phyloP scores from a whole-genome alignment of 2,888 invertebrate species.

The Alentia gelatinosa region DNA sequence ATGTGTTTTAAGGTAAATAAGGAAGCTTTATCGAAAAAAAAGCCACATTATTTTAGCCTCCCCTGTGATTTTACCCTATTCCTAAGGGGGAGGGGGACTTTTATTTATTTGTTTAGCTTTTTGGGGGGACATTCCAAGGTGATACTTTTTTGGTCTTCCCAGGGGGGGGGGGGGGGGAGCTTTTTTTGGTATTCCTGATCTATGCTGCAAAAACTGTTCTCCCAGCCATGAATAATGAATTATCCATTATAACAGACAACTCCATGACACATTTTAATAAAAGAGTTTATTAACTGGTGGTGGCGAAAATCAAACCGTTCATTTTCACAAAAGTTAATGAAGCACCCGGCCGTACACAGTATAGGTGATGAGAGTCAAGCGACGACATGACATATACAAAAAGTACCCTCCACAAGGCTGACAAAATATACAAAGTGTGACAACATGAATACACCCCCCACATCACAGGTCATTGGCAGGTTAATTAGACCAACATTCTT shows the following conservation, averaged over 20 bases:
- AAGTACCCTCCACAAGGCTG: background rate
- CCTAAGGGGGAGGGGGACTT: too few species aligned
- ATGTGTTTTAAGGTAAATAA: too few species aligned
- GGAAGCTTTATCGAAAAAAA: too few species aligned
- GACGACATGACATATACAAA: conserved; percentile 11
- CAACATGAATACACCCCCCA: background rate
- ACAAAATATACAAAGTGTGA: conserved; percentile 31
- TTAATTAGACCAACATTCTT: background rate
- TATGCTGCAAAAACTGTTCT: too few species aligned
- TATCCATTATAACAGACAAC: background rate
- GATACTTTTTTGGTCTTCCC: too few species aligned
- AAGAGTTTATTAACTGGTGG: conserved; percentile 9
- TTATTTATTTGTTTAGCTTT: too few species aligned
- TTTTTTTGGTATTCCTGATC: too few species aligned
- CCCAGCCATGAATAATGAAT: too few species aligned
- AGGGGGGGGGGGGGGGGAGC: too few species aligned
- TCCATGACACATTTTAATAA: background rate
- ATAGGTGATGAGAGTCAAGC: background rate
- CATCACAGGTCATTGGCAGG: conserved; percentile 4
- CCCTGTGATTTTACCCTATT: too few species aligned
- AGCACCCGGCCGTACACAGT: background rate
- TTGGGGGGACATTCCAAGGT: too few species aligned
- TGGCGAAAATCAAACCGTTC: conserved; percentile 15
- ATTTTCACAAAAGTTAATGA: background rate
- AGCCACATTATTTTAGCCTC: too few species aligned